Evolutionary conservation across 2,797 vertebrate species (phyloP).

Genomic region (Ciconia nigra): DNA sequence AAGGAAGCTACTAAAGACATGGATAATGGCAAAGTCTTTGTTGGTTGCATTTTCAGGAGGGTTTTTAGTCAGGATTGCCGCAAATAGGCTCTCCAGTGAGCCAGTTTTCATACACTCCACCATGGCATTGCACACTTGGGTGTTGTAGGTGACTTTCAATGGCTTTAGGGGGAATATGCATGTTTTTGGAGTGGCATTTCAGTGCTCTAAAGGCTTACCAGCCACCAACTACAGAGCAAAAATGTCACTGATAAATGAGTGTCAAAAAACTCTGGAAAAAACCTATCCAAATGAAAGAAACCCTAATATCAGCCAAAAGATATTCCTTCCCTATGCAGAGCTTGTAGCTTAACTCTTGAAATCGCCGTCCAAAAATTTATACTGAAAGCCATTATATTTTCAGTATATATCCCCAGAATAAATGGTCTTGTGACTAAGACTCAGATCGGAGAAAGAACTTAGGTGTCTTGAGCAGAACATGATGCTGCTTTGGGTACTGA

Average conservation of each 20-base stretch:
- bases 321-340: not conserved
- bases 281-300: not conserved
- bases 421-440: not conserved
- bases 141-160: not conserved
- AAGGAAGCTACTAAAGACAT: not conserved
- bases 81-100: not conserved
- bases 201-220: not conserved
- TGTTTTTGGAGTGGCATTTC: not conserved
- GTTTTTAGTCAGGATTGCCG: not conserved
- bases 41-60: not conserved
- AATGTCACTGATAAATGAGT: not conserved
- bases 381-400: not conserved
- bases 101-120: not conserved
- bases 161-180: not conserved
- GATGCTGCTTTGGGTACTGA: not conserved
- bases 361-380: not conserved
- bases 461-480: not conserved
- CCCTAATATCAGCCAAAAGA: not conserved
- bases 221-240: rapidly evolving
- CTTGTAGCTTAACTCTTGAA: not conserved
- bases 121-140: not conserved
- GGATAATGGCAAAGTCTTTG: not conserved
- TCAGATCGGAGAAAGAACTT: not conserved
- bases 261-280: not conserved
- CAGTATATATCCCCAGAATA: not conserved